Conservation (phyloP, 2,113 vertebrate genomes). For the Tyrannus savana region DNA sequence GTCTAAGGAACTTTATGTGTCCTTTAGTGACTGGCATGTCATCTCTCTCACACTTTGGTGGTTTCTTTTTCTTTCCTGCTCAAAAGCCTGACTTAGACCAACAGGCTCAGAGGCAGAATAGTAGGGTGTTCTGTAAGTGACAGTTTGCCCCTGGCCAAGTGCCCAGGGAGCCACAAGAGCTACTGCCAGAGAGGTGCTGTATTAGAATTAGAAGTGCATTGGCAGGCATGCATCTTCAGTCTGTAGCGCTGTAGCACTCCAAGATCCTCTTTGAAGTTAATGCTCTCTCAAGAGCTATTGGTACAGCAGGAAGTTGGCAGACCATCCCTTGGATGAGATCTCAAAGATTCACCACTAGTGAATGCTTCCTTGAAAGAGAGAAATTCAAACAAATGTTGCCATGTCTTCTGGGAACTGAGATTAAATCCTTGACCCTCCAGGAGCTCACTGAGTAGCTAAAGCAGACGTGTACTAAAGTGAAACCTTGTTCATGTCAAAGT, state of each 20-base stretch:
- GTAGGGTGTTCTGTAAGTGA: background rate
- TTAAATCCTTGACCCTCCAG: background rate
- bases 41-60: background rate
- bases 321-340: background rate
- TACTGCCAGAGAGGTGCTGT: background rate
- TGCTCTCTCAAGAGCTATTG: background rate
- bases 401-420: background rate
- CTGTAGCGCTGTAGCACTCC: background rate
- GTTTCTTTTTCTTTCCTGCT: background rate
- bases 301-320: background rate
- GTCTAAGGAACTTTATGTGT: background rate
- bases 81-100: background rate
- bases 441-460: background rate
- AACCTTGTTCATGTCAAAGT: background rate
- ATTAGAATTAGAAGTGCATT: background rate
- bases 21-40: background rate
- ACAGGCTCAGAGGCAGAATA: background rate
- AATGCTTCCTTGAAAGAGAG: background rate
- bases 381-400: background rate
- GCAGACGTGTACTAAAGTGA: background rate
- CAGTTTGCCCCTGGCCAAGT: background rate
- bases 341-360: background rate
- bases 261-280: background rate
- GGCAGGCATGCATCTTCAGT: background rate
- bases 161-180: background rate